These are phyloP conservation scores for Tenodera sinensis DNA, from an alignment of 2,888 invertebrate genomes.

Conservation along the genomic window DNA sequence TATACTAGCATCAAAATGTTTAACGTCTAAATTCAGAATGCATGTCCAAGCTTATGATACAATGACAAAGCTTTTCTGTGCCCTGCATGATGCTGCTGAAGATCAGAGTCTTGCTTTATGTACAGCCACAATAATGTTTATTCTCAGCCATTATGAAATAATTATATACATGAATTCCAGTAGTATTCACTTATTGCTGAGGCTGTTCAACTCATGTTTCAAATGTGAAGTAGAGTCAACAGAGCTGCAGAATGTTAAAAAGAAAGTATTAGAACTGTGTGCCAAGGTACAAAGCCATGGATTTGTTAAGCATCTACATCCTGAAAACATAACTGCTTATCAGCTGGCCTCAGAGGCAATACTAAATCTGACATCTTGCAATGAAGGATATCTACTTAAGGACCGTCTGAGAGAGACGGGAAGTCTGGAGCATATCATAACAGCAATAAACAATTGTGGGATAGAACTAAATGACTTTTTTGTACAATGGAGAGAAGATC, in stretches of 20 bases:
- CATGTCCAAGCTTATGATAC: constrained; percentile 93
- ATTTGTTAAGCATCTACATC: constrained; percentile 84
- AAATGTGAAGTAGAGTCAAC: neutral
- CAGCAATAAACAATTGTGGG: neutral
- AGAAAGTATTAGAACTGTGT: constrained; percentile 82
- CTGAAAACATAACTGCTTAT: constrained; percentile 80
- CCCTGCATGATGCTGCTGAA: constrained; percentile 86
- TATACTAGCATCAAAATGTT: constrained; percentile 89
- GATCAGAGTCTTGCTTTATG: constrained; percentile 86
- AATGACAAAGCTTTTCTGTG: constrained; percentile 92
- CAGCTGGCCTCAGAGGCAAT: neutral
- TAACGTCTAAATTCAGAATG: constrained; percentile 93
- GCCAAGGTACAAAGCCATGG: constrained; percentile 90
- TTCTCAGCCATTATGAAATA: constrained; percentile 89
- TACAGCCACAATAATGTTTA: constrained; percentile 95
- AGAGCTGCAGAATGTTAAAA: constrained; percentile 76
- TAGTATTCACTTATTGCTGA: neutral
- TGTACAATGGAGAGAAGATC: neutral
- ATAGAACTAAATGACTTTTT: neutral
- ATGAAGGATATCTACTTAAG: neutral
- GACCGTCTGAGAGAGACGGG: neutral
- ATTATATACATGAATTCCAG: constrained; percentile 70
- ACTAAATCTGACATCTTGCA: neutral
- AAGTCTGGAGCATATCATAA: neutral
- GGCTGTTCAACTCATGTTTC: neutral